Percentiles rank a stretch among this genome's conserved stretches.
Conservation (phyloP, 2,888 invertebrate genomes). For the Atrina japonica region DNA sequence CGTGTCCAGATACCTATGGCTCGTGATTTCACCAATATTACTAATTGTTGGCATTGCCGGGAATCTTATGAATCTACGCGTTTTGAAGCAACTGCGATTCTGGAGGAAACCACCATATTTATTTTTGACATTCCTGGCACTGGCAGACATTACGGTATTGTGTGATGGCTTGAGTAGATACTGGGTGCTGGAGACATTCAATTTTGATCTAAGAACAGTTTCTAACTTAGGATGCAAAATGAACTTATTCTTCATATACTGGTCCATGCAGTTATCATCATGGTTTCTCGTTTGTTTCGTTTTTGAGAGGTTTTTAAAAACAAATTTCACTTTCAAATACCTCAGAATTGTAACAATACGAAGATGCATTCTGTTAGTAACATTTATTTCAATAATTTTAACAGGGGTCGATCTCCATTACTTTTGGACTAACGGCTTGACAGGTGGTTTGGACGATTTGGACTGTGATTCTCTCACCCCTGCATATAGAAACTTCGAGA, state of each 20-base stretch:
- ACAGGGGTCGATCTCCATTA: constrained; percentile 27
- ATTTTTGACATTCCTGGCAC: constrained; percentile 24
- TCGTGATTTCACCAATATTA: constrained; percentile 31
- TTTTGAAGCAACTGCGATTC: constrained; percentile 24
- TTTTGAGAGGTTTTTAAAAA: constrained; percentile 41
- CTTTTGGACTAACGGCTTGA: constrained; percentile 36
- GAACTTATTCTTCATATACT: constrained; percentile 36
- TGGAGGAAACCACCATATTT: constrained; percentile 35
- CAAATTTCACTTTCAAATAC: constrained; percentile 35
- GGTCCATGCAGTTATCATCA: constrained; percentile 39
- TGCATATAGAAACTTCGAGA: constrained; percentile 26
- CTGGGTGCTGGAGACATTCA: constrained; percentile 36
- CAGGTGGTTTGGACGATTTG: not conserved
- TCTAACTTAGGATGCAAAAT: constrained; percentile 35
- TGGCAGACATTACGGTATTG: constrained; percentile 32
- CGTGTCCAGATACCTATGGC: constrained; percentile 36
- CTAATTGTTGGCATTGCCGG: constrained; percentile 32
- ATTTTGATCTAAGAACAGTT: constrained; percentile 17
- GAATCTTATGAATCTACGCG: constrained; percentile 21
- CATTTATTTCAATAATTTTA: constrained; percentile 8
- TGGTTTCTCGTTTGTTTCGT: constrained; percentile 38
- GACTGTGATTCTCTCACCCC: constrained; percentile 25
- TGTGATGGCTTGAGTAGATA: constrained; percentile 39
- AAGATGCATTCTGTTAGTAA: constrained; percentile 3
- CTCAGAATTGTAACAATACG: constrained; percentile 21